Evolutionary conservation across 2,797 vertebrate genomes (phyloP), one percentile per base, ranked within the genome.

Genomic region (Coendou prehensilis): DNA sequence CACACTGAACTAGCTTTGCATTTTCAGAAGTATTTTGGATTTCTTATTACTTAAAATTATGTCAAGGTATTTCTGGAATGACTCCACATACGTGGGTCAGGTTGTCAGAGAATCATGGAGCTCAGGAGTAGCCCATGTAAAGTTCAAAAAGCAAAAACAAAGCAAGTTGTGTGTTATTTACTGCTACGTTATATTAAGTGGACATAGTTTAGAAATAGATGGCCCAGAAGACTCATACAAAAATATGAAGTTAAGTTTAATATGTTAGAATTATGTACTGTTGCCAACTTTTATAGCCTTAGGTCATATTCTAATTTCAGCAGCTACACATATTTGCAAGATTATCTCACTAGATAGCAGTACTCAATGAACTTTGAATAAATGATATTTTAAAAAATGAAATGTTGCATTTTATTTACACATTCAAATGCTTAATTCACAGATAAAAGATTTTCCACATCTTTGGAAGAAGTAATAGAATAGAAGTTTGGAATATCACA

Each of bases 221-320:
- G 80, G 13, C 26, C 47, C 4, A 23, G 23, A 78, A 75, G 54
- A 23, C 67, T 85, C 2, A n/a, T 71, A 33, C 17, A 45, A 87
- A 94, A 87, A 88, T 78, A 50, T 6, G 41, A 89, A 90, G 18
- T 30, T 45, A 87, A 83, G 20, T 80, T 41, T 56, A 56, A 75
- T 88, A 61, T 59, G 54, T 73, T 47, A 81, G 79, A 91, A 37
- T 93, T 63, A 78, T n/a, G 14, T 90, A 11, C 47, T 85, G 1
- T 28, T 41, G 8, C 84, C 73, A 57, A 1, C 79, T 86, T 91
- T 73, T 89, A 78, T 83, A 73, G n/a, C 11, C 0, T 83, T 89
- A 37, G 50, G 23, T n/a, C 37, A 2, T 92, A 54, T 90, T 92
- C 54, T 90, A 87, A 90, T 82, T 92, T 95, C 57, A 94, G 56